Base-by-base conservation (phyloP, 1,140 invertebrate genomes). In the Helicorthomorpha holstii region DNA sequence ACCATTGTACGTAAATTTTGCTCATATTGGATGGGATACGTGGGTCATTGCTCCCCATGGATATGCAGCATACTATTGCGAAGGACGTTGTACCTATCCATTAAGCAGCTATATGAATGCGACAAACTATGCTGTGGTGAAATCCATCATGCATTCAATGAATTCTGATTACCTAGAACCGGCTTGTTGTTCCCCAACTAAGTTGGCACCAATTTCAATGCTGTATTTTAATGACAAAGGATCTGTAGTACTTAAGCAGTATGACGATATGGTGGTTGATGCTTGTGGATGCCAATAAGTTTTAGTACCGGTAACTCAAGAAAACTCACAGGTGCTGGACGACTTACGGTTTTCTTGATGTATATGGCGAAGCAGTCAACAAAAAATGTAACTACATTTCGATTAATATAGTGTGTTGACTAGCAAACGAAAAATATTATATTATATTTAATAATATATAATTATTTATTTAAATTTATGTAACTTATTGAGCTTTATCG, bases 121-220 rank as follows among this genome's bases (percentile, higher is more conserved):
- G 2, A 68, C 66, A 2, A 69, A 68, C 53, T 66, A 67, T 51
- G 66, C 66, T 1, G 68, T 67, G 38, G 62, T 67, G 0, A 66
- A 67, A 50, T 61, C 66, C 10, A 49, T 69, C 21, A 57, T 69
- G 10, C 64, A 67, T 50, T 52, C 64, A 1, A 58, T 66, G 49
- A 56, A 60, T n/a, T 66, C 68, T 1, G 50, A 29, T 0, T 52
- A 58, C 1, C 64, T 63, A 12, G 58, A 59, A 1, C 57, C 58
- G 42, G 54, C 65, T 7, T 64, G 61, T 48, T 67, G 65, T 53
- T 61, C 64, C 2, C 66, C 65, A 19, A 65, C 64, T 2, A 56
- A 67, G 16, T 54, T 69, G 34, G 55, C 58, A 27, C 45, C 60
- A 1, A 62, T 69, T 26, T 59, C 61, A 29, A 58, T 67, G 47